These are phyloP conservation scores for Danio albolineatus DNA, from an alignment of 2,797 vertebrate genomes.

Conservation along the genomic window DNA sequence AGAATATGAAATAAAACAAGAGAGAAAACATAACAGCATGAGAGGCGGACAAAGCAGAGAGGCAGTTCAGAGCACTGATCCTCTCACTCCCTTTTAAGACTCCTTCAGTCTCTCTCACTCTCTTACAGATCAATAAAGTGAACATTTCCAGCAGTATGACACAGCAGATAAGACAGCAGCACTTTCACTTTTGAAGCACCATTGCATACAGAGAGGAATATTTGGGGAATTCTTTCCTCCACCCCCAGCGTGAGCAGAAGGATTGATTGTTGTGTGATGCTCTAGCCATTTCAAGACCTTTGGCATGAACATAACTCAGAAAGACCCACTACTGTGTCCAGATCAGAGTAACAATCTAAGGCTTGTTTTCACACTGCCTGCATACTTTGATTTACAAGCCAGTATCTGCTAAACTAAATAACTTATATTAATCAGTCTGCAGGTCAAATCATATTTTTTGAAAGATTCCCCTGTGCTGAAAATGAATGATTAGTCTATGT, in stretches of 20 bases:
- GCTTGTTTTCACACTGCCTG: conserved; percentile 65
- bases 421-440: not conserved
- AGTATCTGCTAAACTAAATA: not conserved
- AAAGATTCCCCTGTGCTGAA: not conserved
- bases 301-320: conserved; percentile 70
- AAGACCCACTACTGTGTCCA: conserved; percentile 68
- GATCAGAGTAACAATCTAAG: conserved; percentile 69
- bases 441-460: conserved; percentile 7
- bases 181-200: conserved; percentile 68
- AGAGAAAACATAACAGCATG: not conserved
- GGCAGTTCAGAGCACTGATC: conserved; percentile 59
- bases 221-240: conserved; percentile 68
- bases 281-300: conserved; percentile 68
- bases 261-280: conserved; percentile 75
- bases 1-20: not conserved
- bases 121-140: conserved; percentile 67
- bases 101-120: conserved; percentile 29
- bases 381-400: not conserved
- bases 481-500: conserved; percentile 1
- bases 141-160: conserved; percentile 68
- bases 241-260: conserved; percentile 67
- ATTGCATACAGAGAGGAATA: conserved; percentile 69
- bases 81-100: conserved; percentile 45
- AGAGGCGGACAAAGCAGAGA: conserved; percentile 1
- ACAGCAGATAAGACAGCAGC: conserved; percentile 66